Evolutionary conservation across 2,113 vertebrate genomes (phyloP).

Genomic region (Pontoporia blainvillei): DNA sequence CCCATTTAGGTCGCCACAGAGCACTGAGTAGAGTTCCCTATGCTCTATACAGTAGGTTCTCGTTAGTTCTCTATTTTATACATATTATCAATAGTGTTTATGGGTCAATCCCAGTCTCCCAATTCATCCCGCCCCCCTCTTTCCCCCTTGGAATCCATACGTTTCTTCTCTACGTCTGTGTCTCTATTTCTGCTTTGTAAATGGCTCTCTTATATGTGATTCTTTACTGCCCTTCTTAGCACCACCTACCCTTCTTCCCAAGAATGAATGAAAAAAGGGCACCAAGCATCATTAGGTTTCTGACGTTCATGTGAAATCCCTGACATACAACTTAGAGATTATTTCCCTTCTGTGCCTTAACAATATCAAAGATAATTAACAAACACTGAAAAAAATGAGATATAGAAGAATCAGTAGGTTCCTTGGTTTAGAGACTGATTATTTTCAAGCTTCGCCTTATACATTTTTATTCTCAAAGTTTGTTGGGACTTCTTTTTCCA

Average conservation of each 20-base stretch:
- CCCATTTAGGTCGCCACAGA: too few relatives aligned
- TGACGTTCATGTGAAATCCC: background rate
- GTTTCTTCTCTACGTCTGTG: too few relatives aligned
- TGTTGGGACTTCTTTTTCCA: background rate
- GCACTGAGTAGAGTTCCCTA: too few relatives aligned
- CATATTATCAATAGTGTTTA: too few relatives aligned
- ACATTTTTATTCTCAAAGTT: background rate
- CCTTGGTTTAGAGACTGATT: background rate
- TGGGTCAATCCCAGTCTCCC: too few relatives aligned
- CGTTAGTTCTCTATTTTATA: too few relatives aligned
- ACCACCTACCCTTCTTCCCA: background rate
- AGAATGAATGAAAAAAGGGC: background rate
- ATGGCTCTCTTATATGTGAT: background rate
- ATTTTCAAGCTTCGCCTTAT: background rate
- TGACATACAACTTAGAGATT: background rate
- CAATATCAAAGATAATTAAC: background rate
- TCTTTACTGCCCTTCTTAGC: background rate
- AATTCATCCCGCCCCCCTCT: too few relatives aligned
- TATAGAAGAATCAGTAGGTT: background rate
- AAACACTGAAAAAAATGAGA: background rate
- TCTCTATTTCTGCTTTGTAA: too few relatives aligned
- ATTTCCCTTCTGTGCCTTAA: background rate
- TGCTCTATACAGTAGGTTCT: too few relatives aligned
- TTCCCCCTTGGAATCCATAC: too few relatives aligned
- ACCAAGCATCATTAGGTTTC: background rate